phyloP scores from a whole-genome alignment of 2,113 vertebrate species.

The Sterna hirundo region DNA sequence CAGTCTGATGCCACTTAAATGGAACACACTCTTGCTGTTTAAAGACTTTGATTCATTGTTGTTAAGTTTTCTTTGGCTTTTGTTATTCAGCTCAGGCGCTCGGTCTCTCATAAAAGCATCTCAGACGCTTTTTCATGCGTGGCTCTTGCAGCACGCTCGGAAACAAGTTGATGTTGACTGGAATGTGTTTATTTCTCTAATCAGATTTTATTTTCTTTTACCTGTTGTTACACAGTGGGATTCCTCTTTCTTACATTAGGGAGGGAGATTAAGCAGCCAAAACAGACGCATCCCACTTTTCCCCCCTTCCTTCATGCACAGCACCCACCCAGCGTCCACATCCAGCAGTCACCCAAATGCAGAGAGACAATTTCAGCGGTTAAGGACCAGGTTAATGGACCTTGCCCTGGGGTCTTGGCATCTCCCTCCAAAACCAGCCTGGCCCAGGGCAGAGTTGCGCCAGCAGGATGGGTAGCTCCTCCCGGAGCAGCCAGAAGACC shows the following conservation, averaged over 20 bases:
- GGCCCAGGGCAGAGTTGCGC: not conserved
- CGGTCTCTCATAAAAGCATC: not conserved
- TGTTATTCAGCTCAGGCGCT: not conserved
- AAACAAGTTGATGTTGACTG: not conserved
- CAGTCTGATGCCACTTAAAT: not conserved
- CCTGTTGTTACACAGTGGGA: rapidly evolving
- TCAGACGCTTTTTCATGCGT: not conserved
- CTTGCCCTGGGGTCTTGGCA: not conserved
- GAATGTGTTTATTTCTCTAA: not conserved
- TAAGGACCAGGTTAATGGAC: not conserved
- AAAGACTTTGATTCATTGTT: not conserved
- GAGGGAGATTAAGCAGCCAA: not conserved
- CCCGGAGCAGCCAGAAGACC: not conserved
- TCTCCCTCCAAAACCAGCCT: not conserved
- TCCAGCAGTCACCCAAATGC: not conserved
- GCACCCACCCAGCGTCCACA: not conserved
- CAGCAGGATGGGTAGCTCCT: not conserved
- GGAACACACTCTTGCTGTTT: not conserved
- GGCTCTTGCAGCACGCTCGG: not conserved
- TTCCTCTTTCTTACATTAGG: not conserved
- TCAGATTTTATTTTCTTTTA: not conserved
- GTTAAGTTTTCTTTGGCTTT: not conserved
- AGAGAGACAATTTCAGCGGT: not conserved
- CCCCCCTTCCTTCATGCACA: no score
- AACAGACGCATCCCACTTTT: not conserved